phyloP scores from a whole-genome alignment of 2,888 invertebrate species.

The Drosophila buzzatii region DNA sequence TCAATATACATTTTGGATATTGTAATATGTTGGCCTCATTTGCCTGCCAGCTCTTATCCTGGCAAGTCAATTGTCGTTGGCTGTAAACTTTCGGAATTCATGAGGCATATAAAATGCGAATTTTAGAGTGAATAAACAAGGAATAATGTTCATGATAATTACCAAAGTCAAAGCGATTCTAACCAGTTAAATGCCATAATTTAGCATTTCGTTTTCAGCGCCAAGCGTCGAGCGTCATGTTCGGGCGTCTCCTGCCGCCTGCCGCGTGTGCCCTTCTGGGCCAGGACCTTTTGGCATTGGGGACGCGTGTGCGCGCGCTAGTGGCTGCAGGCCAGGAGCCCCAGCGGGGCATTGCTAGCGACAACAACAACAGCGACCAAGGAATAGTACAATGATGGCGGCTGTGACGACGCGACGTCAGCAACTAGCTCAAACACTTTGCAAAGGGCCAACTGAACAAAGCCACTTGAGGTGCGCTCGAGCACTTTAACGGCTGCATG shows the following conservation, averaged over 20 bases:
- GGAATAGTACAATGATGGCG: constrained; percentile 34
- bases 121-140: constrained; percentile 79
- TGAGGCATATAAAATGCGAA: constrained; percentile 67
- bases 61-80: constrained; percentile 21
- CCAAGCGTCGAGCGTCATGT: constrained; percentile 19
- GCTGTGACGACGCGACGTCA: constrained; percentile 49
- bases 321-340: constrained; percentile 2
- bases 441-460: constrained; percentile 79
- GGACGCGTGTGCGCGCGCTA: constrained; percentile 16
- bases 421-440: constrained; percentile 73
- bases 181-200: constrained; percentile 76
- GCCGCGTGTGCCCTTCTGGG: constrained; percentile 39
- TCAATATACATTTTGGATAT: background rate
- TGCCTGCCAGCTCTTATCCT: constrained; percentile 2
- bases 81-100: constrained; percentile 52
- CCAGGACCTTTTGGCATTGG: constrained; percentile 35
- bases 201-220: constrained; percentile 65
- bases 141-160: constrained; percentile 78
- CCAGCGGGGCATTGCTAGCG: constrained; percentile 37
- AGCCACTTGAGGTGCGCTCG: constrained; percentile 81
- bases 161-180: constrained; percentile 72
- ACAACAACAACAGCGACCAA: background rate
- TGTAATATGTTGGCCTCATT: background rate
- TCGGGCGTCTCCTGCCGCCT: constrained; percentile 24
- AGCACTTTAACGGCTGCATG: constrained; percentile 81